These are phyloP conservation scores for Lophochroa leadbeateri DNA, from an alignment of 2,113 vertebrate genomes.

Conservation along the genomic window DNA sequence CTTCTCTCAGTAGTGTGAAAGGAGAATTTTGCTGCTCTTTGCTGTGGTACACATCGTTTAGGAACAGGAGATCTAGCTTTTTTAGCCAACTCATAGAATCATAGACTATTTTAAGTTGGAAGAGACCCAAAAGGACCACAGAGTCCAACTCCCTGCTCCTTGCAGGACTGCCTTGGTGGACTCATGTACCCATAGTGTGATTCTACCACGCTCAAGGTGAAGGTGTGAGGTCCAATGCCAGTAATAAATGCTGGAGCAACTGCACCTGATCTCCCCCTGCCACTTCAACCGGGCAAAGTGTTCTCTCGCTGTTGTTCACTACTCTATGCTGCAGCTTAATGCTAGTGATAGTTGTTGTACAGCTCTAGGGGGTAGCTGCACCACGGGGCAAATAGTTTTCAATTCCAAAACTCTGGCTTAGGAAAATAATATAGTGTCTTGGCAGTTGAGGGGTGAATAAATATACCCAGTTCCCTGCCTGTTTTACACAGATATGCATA, in stretches of 20 bases:
- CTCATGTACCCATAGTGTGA: background rate
- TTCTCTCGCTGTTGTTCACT: background rate
- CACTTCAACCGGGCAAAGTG: fast-evolving
- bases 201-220: background rate
- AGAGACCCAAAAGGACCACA: background rate
- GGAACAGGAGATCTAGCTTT: background rate
- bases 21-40: background rate
- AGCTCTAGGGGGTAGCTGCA: fast-evolving
- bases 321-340: fast-evolving
- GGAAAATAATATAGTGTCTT: background rate
- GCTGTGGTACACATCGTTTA: background rate
- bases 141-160: background rate
- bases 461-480: fast-evolving
- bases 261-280: background rate
- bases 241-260: background rate
- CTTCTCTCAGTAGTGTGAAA: background rate
- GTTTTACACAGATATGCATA: background rate
- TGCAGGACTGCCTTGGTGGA: background rate
- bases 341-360: fast-evolving
- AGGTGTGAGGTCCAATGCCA: fast-evolving
- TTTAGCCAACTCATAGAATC: background rate
- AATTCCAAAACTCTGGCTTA: background rate
- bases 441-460: background rate
- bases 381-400: fast-evolving
- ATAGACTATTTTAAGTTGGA: background rate